These are phyloP conservation scores for Cotesia glomerata DNA, from an alignment of 1,140 invertebrate species.

Conservation along the genomic window DNA sequence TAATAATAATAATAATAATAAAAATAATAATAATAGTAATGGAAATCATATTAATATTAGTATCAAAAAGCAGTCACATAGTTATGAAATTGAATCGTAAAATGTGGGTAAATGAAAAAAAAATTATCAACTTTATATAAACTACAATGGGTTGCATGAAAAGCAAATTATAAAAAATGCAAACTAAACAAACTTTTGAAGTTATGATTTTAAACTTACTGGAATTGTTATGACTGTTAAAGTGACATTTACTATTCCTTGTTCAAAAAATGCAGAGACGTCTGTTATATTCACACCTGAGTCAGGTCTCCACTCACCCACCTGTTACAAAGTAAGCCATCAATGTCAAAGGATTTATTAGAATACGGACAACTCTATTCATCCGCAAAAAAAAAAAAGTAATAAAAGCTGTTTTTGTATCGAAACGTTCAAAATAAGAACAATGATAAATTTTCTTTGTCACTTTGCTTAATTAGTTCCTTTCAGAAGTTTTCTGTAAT, in stretches of 20 bases:
- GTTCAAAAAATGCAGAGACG: conserved; percentile 66
- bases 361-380: too few species aligned
- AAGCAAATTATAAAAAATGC: not conserved
- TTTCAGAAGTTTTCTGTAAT: too few species aligned
- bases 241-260: conserved; percentile 68
- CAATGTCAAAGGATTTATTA: not conserved
- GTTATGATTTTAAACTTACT: conserved; percentile 58
- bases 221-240: conserved; percentile 73
- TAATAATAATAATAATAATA: too few species aligned
- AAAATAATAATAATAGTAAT: too few species aligned
- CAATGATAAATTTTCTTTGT: too few species aligned
- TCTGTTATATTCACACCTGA: conserved; percentile 69
- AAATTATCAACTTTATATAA: not conserved
- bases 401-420: too few species aligned
- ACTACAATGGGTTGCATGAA: not conserved
- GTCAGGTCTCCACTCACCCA: conserved; percentile 69
- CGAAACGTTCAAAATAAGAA: too few species aligned
- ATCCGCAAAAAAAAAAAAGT: too few species aligned
- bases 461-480: too few species aligned
- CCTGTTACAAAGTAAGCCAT: conserved; percentile 42
- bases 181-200: not conserved
- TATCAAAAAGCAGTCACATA: not conserved
- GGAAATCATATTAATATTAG: too few species aligned
- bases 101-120: not conserved
- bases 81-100: not conserved